Conservation (phyloP, 2,888 invertebrate genomes). For the Dichetophora obliterata region DNA sequence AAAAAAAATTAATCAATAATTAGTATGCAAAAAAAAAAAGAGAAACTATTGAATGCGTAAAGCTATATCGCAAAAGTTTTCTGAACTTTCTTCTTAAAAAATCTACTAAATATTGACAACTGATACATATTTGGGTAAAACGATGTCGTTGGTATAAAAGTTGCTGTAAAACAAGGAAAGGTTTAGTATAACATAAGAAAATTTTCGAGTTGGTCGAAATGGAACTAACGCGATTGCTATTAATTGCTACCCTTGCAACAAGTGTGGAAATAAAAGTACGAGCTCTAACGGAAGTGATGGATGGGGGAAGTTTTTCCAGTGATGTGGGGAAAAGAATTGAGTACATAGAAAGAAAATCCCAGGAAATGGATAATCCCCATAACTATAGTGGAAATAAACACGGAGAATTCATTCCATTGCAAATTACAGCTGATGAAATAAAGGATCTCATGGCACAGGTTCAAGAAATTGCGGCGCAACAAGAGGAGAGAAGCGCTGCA, state of each 20-base stretch:
- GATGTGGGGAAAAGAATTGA: background rate
- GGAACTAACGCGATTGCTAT: conserved; percentile 13
- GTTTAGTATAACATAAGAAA: conserved; percentile 34
- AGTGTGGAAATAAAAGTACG: too few species aligned
- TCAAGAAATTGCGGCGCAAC: conserved; percentile 34
- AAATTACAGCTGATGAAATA: conserved; percentile 44
- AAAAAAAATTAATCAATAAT: conserved; percentile 34
- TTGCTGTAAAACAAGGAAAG: conserved; percentile 25
- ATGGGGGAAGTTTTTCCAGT: background rate
- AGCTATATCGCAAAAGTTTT: too few species aligned
- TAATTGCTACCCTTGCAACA: background rate
- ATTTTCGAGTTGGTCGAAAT: conserved; percentile 26
- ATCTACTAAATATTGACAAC: too few species aligned
- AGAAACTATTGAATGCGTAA: too few species aligned
- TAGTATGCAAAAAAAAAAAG: conserved; percentile 10
- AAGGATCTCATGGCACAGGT: conserved; percentile 41
- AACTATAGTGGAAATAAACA: background rate
- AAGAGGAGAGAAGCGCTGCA: conserved; percentile 12
- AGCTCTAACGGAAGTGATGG: background rate
- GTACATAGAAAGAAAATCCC: background rate
- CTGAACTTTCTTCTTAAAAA: too few species aligned
- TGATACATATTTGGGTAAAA: too few species aligned
- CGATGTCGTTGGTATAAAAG: conserved; percentile 40
- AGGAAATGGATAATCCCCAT: background rate
- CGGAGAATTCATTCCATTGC: conserved; percentile 40